Evolutionary conservation across 2,888 invertebrate species (phyloP), one percentile per base, ranked within the genome.

Genomic region (Synanthedon tipuliformis): DNA sequence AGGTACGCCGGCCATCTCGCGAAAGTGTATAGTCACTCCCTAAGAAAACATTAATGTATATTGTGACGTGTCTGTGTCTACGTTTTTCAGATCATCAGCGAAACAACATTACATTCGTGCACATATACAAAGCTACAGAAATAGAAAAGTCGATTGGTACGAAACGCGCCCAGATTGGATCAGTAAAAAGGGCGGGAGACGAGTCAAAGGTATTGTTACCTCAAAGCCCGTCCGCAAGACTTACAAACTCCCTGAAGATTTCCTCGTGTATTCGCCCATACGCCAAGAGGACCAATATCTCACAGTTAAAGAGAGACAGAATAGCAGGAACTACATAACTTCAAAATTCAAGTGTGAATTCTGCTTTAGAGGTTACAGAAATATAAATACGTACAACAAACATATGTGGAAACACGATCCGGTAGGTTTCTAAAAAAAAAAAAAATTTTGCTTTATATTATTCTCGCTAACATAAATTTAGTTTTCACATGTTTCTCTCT

Each of bases 341-440:
- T 75, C 86, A 0, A 64, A 64, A 48, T 82, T 64, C 52, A 78
- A 75, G 50, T 87, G 86, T 56, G 66, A 79, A 51, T 41, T 76
- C 41, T 86, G 86, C 57, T 87, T 60, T 45, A 71, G 73, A 60
- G 86, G 85, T 0, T 87, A 80, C 50, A 63, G 85, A 13, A 74
- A 74, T 50, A 54, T 64, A 16, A 51, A 53, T 2, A 81, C 86
- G 0, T 85, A 75, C 54, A 69, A 64, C 40, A 84, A 81, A 40
- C 86, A 87, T 57, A 81, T 86, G 81, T 75, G 67, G 56, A 87
- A 85, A 64, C 86, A 87, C 66, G 75, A 83, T 57, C 77, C 84
- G 56, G 86, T 85, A 55, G 74, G 77, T 67, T 52, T 27, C 1
- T 27, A n/a, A n/a, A n/a, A n/a, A n/a, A n/a, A n/a, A n/a, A n/a